phyloP scores from a whole-genome alignment of 2,113 vertebrate species.

The Scopus umbretta region DNA sequence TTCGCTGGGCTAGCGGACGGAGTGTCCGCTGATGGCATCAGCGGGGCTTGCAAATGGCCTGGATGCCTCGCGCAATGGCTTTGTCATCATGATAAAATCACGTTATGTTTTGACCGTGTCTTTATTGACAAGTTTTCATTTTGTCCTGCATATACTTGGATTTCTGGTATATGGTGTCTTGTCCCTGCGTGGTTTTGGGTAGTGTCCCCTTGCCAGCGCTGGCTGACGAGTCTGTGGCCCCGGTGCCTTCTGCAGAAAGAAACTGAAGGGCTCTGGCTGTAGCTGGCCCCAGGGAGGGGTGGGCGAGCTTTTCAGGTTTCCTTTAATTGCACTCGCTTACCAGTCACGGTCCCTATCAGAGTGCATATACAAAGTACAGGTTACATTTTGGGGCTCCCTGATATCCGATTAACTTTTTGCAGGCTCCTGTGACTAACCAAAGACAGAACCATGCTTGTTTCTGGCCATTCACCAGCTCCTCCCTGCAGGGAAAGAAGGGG shows the following conservation, averaged over 20 bases:
- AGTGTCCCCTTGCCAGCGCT: not conserved
- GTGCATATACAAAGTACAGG: no score
- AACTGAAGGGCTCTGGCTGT: not conserved
- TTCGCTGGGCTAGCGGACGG: not conserved
- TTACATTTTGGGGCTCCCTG: not conserved
- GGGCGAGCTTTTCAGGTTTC: not conserved
- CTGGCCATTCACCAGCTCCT: not conserved
- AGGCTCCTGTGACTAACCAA: not conserved
- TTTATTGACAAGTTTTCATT: not conserved
- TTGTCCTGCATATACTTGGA: not conserved
- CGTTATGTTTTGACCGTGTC: not conserved
- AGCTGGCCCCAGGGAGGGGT: not conserved
- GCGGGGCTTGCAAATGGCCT: not conserved
- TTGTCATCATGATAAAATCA: not conserved
- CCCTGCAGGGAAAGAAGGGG: accelerated
- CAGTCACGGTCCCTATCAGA: not conserved
- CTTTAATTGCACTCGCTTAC: not conserved
- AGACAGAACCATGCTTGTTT: not conserved
- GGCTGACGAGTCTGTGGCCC: not conserved
- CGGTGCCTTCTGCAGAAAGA: not conserved
- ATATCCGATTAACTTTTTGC: not conserved
- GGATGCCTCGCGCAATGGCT: not conserved
- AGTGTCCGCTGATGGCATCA: no score
- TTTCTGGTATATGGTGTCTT: not conserved
- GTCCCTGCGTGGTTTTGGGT: not conserved